A percentile compares a stretch with the other conserved stretches of the same genome.
Conservation (phyloP, 2,888 invertebrate genomes). For the Ashinkailepas kermadecensis region DNA sequence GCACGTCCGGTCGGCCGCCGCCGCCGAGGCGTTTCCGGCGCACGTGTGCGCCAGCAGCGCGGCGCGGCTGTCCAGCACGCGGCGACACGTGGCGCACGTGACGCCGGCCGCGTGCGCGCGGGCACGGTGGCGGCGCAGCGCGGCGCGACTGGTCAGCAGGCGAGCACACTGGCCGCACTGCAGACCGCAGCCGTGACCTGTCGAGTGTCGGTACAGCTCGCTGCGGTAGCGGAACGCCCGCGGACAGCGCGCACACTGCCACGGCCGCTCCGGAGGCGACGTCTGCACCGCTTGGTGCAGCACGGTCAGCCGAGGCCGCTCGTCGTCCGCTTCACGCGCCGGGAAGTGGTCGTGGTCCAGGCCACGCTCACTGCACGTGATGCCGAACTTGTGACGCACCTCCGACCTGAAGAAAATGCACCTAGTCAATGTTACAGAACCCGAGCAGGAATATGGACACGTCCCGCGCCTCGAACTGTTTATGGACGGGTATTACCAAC, state of each 20-base stretch:
- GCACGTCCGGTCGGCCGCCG: not conserved
- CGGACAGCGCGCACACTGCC: not conserved
- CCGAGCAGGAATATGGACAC: too few relatives aligned
- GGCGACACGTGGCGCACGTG: not conserved
- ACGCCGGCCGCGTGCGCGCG: too few relatives aligned
- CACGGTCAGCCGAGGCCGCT: not conserved
- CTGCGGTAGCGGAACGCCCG: not conserved
- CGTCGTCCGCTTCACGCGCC: not conserved
- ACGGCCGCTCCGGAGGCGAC: not conserved
- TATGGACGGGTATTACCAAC: too few relatives aligned
- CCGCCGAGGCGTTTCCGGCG: not conserved
- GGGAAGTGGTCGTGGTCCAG: not conserved
- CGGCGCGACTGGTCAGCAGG: too few relatives aligned
- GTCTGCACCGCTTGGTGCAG: not conserved
- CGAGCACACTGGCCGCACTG: not conserved
- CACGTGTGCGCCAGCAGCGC: not conserved
- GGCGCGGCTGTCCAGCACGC: not conserved
- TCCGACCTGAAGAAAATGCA: not conserved
- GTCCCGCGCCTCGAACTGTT: too few relatives aligned
- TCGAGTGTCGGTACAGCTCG: not conserved
- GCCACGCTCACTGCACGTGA: not conserved
- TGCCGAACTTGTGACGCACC: slow-evolving; percentile 1
- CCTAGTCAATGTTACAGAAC: too few relatives aligned
- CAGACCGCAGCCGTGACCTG: not conserved
- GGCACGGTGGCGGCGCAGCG: too few relatives aligned